Evolutionary conservation across 2,113 vertebrate genomes (phyloP).

Genomic region (Corvus hawaiiensis): DNA sequence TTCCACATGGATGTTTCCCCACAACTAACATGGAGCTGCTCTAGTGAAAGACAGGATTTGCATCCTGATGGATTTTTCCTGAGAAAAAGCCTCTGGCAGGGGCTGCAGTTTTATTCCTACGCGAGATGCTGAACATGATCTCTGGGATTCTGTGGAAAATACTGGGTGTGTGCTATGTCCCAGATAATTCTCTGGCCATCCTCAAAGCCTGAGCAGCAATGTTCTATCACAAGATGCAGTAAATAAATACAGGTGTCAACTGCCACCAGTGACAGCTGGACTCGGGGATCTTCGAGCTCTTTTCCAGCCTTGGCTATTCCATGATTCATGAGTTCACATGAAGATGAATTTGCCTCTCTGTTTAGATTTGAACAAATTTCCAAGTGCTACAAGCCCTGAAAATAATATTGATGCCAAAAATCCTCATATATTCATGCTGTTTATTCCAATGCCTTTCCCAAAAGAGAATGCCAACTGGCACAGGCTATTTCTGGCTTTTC

Average conservation of each 20-base stretch:
- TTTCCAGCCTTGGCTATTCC: not conserved
- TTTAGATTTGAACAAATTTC: not conserved
- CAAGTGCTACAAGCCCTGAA: not conserved
- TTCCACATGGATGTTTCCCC: not conserved
- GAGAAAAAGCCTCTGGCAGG: not conserved
- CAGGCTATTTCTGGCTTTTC: not conserved
- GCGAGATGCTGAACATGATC: fast-evolving
- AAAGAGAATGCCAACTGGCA: not conserved
- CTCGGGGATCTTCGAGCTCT: not conserved
- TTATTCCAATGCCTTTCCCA: not conserved
- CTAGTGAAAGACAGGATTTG: not conserved
- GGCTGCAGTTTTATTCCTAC: too few relatives aligned
- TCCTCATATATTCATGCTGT: fast-evolving
- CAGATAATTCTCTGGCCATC: not conserved
- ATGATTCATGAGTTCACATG: fast-evolving
- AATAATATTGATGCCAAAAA: not conserved
- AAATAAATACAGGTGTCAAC: not conserved
- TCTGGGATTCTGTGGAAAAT: not conserved
- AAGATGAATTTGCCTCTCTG: not conserved
- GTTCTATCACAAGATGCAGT: fast-evolving
- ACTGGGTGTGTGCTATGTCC: not conserved
- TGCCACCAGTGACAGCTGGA: not conserved
- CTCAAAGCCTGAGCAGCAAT: not conserved
- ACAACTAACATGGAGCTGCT: not conserved
- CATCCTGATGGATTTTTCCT: not conserved